Evolutionary conservation across 2,888 invertebrate genomes (phyloP).

Genomic region (Drosophila picticornis): DNA sequence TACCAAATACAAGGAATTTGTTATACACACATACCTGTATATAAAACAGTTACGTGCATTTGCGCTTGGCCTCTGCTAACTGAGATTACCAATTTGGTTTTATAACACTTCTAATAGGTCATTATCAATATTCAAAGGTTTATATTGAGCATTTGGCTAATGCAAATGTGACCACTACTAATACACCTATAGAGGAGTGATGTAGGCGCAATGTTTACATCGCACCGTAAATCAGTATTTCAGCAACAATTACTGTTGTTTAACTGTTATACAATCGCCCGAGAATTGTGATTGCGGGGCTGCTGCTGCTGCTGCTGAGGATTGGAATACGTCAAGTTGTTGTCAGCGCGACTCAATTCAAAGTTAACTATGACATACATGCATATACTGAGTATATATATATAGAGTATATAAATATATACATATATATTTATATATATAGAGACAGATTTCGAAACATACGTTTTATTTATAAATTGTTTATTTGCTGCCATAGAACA

Average conservation of each 20-base stretch:
- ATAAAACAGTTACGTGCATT: constrained; percentile 23
- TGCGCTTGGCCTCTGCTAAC: constrained; percentile 26
- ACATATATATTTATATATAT: not conserved
- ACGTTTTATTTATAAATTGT: constrained; percentile 13
- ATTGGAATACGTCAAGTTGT: constrained; percentile 35
- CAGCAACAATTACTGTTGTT: constrained; percentile 6
- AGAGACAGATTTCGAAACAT: constrained; percentile 5
- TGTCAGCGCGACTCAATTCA: constrained; percentile 43
- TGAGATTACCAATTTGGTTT: constrained; percentile 30
- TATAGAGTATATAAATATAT: not conserved
- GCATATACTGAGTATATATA: not conserved
- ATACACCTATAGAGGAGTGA: constrained; percentile 6
- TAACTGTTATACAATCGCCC: constrained; percentile 30
- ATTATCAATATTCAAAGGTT: constrained; percentile 53
- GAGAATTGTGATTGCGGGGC: constrained; percentile 27
- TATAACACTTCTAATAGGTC: constrained; percentile 30
- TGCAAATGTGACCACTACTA: constrained; percentile 31
- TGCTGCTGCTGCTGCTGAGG: constrained; percentile 22
- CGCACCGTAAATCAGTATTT: constrained; percentile 4
- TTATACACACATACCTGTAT: not conserved
- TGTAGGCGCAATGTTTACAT: not conserved
- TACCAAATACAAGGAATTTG: not conserved
- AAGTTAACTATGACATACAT: constrained; percentile 50
- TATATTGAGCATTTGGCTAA: constrained; percentile 29
- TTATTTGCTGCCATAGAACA: constrained; percentile 3